Evolutionary conservation across 2,888 invertebrate species (phyloP), one percentile per base, ranked within the genome.

Genomic region (Zele albiditarsus): DNA sequence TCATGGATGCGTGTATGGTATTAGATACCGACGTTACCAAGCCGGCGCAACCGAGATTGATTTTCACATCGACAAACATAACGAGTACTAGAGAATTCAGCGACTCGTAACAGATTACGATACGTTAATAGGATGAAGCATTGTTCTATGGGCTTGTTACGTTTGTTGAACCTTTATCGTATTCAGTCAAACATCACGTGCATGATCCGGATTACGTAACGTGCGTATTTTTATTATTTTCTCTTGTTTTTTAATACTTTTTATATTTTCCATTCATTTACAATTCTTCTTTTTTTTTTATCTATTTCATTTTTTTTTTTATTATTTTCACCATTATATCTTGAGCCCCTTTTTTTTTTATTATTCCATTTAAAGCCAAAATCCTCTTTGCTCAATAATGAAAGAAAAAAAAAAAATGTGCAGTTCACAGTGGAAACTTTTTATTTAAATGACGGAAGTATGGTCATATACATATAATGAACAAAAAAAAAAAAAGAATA

Each of bases 11-110:
- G n/a, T 16, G 4, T n/a, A 5, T 63, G 69, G 69, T 33, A 65
- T 70, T 65, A 27, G 46, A 23, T 67, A 14, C 58, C 58, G 57
- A 42, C 76, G 73, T 74, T 70, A 72, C 67, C 68, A 76, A 76
- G 74, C 71, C 70, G 12, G 5, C 58, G 20, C 53, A 69, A 77
- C 75, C 77, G 63, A 72, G 75, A 78, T 78, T 72, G 69, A 71
- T 77, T 73, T 73, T 76, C 66, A 68, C 69, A 65, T 66, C 63
- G 77, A 68, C 57, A 69, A 49, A 71, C 57, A 38, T 38, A 49
- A 20, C 68, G 53, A 53, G 60, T 16, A 8, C 14, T 28, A 28
- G 27, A 60, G 60, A 60, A 28, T 60, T 60, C 60, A 60, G 2
- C 60, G 60, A 60, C 27, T 28, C 60, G 28, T 60, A 60, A 60